Base-by-base conservation (phyloP, 2,888 invertebrate species). In the Thalpophila matura region DNA sequence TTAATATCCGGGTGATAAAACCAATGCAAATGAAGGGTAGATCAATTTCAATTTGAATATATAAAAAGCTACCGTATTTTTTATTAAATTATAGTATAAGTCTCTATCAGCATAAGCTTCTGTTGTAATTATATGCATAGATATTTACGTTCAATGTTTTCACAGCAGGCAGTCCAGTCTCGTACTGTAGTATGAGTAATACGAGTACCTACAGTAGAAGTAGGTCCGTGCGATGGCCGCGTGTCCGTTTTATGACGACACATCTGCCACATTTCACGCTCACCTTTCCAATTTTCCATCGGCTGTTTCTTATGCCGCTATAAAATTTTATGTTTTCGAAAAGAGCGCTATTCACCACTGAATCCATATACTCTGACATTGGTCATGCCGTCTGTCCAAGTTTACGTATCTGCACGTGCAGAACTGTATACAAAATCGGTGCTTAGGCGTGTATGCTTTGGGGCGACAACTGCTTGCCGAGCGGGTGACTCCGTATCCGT, bases 181-280 rank as follows among this genome's bases (percentile, higher is more conserved):
- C 22, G 18, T 10, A 16, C 35, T 27, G 5, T 22, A n/a, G 14
- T 27, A n/a, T 9, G 20, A 37, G 22, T 24, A 67, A 29, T 27
- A 12, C 22, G 9, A 27, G 33, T 26, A 10, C n/a, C n/a, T n/a
- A n/a, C 20, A 18, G 49, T 46, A 31, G 37, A 51, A 40, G 2
- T 47, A 46, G 7, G 24, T 45, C 18, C 40, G 49, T 46, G 74
- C 63, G 75, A 66, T 68, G 59, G 62, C 65, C 67, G 61, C 33
- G 27, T 57, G 64, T 61, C 79, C 82, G 79, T 83, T 87, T 86
- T 86, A 84, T 80, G 85, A 70, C 75, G 77, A 70, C 73, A 77
- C 92, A 94, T 94, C 94, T 94, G 94, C 90, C 89, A 83, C 86
- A 90, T 94, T 92, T 91, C 92, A 93, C 91, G 94, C 87, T 91